Conservation (phyloP, 2,113 vertebrate genomes). For the Mastomys coucha region DNA sequence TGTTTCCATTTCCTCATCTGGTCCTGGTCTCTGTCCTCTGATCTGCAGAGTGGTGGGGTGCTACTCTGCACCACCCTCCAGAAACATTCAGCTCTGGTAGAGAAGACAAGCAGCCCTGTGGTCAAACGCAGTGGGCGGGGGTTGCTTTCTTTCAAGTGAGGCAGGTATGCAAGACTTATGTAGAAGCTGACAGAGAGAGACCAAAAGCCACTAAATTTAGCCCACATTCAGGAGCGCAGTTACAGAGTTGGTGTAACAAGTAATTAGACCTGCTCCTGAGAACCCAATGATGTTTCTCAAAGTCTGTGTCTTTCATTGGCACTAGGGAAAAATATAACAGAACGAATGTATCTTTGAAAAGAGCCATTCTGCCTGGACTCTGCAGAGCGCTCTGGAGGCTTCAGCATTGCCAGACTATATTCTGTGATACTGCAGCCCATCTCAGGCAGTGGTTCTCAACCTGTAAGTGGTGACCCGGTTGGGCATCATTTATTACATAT, state of each 20-base stretch:
- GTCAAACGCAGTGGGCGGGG: neutral
- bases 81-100: neutral
- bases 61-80: neutral
- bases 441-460: neutral
- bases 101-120: neutral
- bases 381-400: neutral
- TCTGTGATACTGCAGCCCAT: neutral
- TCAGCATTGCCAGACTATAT: accelerated
- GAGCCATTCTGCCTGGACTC: neutral
- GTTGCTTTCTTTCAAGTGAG: neutral
- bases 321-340: neutral
- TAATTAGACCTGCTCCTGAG: neutral
- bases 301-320: neutral
- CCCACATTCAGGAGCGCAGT: neutral
- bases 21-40: neutral
- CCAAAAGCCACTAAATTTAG: neutral
- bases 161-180: neutral
- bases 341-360: neutral
- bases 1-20: neutral
- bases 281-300: neutral
- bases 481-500: neutral
- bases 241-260: neutral
- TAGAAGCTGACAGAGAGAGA: neutral
- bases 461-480: too few species aligned
- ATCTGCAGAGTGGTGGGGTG: accelerated